phyloP scores from a whole-genome alignment of 2,113 vertebrate species.

The Dipodomys merriami region DNA sequence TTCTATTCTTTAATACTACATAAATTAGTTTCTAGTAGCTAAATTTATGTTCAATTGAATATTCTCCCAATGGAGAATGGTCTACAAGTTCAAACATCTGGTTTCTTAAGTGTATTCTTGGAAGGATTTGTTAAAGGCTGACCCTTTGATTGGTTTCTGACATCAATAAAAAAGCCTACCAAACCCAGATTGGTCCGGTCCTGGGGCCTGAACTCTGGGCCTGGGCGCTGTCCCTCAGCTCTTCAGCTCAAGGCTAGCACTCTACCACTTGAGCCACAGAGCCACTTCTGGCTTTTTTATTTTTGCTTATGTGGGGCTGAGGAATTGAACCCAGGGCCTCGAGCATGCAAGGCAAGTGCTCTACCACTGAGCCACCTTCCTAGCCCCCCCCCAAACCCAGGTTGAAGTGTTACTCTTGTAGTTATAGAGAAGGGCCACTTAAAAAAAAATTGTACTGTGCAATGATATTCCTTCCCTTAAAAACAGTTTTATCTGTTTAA shows the following conservation, averaged over 20 bases:
- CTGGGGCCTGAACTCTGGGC: too few species aligned
- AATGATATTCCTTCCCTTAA: neutral
- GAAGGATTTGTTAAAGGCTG: neutral
- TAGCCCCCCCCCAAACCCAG: neutral
- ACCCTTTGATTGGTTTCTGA: neutral
- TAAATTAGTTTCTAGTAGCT: neutral
- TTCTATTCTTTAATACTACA: neutral
- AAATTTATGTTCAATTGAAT: neutral
- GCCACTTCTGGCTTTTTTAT: too few species aligned
- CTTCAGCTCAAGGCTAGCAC: too few species aligned
- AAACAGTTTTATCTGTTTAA: neutral
- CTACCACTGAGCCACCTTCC: too few species aligned
- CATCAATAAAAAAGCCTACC: neutral
- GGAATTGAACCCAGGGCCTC: too few species aligned
- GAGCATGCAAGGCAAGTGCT: too few species aligned
- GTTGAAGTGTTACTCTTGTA: neutral
- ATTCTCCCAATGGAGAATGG: neutral
- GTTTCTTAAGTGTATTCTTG: neutral
- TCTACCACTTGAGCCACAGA: too few species aligned
- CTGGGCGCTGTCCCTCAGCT: too few species aligned
- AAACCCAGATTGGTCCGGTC: neutral
- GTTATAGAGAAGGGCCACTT: neutral
- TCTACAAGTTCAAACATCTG: neutral
- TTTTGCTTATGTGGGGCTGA: too few species aligned
- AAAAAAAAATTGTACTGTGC: neutral